Conservation (phyloP, 2,888 invertebrate genomes). For the Tanypteryx hageni region DNA sequence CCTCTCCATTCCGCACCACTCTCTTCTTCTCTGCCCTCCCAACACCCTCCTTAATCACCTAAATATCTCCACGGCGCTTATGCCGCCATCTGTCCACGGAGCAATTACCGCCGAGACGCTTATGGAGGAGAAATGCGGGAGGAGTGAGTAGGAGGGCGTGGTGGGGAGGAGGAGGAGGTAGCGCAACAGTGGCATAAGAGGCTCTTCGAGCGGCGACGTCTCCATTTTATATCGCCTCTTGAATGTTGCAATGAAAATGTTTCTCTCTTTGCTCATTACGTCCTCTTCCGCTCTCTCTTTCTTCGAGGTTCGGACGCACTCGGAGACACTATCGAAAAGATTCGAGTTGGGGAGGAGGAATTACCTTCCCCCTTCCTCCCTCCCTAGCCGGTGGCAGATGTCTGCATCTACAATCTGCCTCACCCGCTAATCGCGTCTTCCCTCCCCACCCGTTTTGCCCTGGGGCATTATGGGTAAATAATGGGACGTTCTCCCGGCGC, state of each 20-base stretch:
- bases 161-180: background rate
- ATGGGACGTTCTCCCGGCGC: slow-evolving; percentile 19
- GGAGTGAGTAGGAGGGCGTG: background rate
- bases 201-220: background rate
- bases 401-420: slow-evolving; percentile 33
- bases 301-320: background rate
- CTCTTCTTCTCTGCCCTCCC: background rate
- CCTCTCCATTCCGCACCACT: background rate
- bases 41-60: background rate
- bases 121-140: background rate
- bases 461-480: slow-evolving; percentile 55
- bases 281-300: background rate
- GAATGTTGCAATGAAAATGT: background rate
- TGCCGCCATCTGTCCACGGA: slow-evolving; percentile 49
- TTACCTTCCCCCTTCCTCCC: background rate
- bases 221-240: background rate
- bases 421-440: slow-evolving; percentile 34
- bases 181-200: background rate
- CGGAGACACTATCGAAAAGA: background rate
- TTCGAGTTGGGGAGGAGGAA: background rate
- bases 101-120: slow-evolving; percentile 34
- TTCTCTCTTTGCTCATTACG: background rate
- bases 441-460: background rate
- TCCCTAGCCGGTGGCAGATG: slow-evolving; percentile 34
- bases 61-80: background rate